phyloP scores from a whole-genome alignment of 1,140 invertebrate genomes.

The Aphaenogaster floridana region DNA sequence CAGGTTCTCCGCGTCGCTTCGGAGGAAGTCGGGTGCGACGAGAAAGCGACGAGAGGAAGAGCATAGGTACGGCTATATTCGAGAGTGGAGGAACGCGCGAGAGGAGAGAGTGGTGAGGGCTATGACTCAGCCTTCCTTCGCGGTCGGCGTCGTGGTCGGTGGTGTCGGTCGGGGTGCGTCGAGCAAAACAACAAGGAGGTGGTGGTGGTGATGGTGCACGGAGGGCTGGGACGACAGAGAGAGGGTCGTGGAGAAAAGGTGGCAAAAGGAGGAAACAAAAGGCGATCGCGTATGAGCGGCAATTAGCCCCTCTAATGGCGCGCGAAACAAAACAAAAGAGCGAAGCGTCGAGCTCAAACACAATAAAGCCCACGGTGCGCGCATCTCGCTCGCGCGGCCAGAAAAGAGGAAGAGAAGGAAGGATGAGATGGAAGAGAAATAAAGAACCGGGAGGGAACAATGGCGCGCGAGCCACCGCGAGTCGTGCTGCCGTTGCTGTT shows the following conservation, averaged over 20 bases:
- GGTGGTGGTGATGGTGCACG: slow-evolving; percentile 11
- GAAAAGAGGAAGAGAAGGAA: slow-evolving; percentile 62
- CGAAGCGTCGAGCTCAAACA: slow-evolving; percentile 80
- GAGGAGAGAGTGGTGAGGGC: slow-evolving; percentile 41
- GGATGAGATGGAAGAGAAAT: slow-evolving; percentile 67
- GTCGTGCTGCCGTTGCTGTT: slow-evolving; percentile 69
- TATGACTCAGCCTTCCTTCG: slow-evolving; percentile 67
- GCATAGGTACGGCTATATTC: slow-evolving; percentile 9
- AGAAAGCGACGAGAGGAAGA: slow-evolving; percentile 47
- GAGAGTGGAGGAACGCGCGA: slow-evolving; percentile 29
- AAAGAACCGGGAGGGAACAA: slow-evolving; percentile 78
- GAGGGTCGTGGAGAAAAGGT: slow-evolving; percentile 75
- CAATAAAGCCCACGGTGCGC: slow-evolving; percentile 78
- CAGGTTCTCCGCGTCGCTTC: slow-evolving; percentile 55
- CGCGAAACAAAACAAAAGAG: slow-evolving; percentile 86
- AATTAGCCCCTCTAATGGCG: slow-evolving; percentile 86
- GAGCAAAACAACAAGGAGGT: slow-evolving; percentile 14
- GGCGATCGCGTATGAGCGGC: slow-evolving; percentile 85
- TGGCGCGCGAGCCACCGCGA: slow-evolving; percentile 74
- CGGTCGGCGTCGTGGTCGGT: slow-evolving; percentile 57
- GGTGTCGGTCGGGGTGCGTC: slow-evolving; percentile 42
- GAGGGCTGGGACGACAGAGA: slow-evolving; percentile 46
- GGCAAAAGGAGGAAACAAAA: slow-evolving; percentile 83
- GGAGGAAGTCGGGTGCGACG: slow-evolving; percentile 62
- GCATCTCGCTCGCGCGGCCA: slow-evolving; percentile 43